These are phyloP conservation scores for Frankliniella fusca DNA, from an alignment of 2,888 invertebrate genomes.

Conservation along the genomic window DNA sequence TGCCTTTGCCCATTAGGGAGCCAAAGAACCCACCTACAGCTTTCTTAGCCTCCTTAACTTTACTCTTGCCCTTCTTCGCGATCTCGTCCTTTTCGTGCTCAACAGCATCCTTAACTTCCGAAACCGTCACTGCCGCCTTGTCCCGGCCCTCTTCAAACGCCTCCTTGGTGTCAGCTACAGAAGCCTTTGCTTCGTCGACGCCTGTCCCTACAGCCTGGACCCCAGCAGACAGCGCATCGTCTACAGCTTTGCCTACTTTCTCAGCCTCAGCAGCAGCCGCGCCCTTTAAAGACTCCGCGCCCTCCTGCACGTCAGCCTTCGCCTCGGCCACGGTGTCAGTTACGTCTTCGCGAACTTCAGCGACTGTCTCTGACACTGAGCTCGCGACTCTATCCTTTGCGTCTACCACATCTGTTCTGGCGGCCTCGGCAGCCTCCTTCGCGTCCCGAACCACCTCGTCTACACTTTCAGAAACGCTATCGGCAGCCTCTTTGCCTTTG, in stretches of 20 bases:
- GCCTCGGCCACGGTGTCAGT: background rate
- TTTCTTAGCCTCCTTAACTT: slow-evolving; percentile 30
- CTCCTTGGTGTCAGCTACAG: background rate
- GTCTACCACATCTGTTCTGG: background rate
- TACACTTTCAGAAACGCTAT: slow-evolving; percentile 15
- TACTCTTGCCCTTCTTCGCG: slow-evolving; percentile 30
- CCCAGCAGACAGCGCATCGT: background rate
- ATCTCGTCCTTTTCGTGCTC: slow-evolving; percentile 35
- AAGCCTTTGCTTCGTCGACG: background rate
- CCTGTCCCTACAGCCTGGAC: background rate
- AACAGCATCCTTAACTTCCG: slow-evolving; percentile 35
- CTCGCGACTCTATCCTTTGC: background rate
- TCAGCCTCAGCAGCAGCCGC: too few species aligned
- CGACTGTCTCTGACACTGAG: background rate
- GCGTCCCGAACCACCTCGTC: slow-evolving; percentile 27
- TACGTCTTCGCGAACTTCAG: background rate
- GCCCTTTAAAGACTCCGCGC: background rate
- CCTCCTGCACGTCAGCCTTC: background rate
- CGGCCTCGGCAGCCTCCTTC: background rate
- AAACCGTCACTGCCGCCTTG: slow-evolving; percentile 35
- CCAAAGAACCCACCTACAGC: slow-evolving; percentile 32
- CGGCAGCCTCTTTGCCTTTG: slow-evolving; percentile 31
- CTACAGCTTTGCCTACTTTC: too few species aligned
- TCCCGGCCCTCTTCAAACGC: slow-evolving; percentile 35
- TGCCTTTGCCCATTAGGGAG: background rate